These are phyloP conservation scores for Xiphophorus maculatus DNA, from an alignment of 2,113 vertebrate species.

Conservation along the genomic window DNA sequence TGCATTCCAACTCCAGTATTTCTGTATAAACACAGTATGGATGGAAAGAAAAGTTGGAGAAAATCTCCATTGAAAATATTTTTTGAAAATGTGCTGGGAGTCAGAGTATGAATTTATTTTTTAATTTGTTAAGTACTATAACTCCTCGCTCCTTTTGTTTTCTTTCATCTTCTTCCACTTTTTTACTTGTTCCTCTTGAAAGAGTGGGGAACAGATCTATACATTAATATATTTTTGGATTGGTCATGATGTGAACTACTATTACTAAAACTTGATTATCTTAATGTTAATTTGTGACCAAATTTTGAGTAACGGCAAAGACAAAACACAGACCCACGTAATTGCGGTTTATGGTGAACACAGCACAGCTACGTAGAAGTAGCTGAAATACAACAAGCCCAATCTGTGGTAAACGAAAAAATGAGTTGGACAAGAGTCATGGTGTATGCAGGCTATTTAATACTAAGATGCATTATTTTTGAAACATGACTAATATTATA, in stretches of 20 bases:
- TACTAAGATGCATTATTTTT: neutral
- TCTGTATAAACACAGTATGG: conserved; percentile 19
- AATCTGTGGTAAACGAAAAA: neutral
- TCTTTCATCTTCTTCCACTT: neutral
- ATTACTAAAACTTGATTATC: neutral
- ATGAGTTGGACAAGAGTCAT: neutral
- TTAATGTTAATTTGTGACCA: neutral
- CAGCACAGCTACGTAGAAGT: neutral
- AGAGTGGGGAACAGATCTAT: neutral
- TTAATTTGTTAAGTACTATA: neutral
- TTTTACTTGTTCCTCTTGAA: neutral
- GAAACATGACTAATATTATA: neutral
- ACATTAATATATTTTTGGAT: too few relatives aligned
- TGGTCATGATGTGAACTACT: too few relatives aligned
- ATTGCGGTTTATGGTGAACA: neutral
- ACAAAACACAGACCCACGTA: neutral
- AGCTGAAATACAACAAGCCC: neutral
- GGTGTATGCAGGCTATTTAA: neutral
- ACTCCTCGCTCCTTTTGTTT: neutral
- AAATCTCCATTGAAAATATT: neutral
- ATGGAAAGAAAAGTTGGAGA: conserved; percentile 30
- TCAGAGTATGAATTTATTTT: neutral
- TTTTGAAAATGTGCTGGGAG: neutral
- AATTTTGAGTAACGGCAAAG: neutral
- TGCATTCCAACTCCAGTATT: conserved; percentile 34